A percentile compares a stretch with the other conserved stretches of the same genome.
phyloP scores from a whole-genome alignment of 53 echinoderm and acorn worm genomes.

The Echinarachnius parma region DNA sequence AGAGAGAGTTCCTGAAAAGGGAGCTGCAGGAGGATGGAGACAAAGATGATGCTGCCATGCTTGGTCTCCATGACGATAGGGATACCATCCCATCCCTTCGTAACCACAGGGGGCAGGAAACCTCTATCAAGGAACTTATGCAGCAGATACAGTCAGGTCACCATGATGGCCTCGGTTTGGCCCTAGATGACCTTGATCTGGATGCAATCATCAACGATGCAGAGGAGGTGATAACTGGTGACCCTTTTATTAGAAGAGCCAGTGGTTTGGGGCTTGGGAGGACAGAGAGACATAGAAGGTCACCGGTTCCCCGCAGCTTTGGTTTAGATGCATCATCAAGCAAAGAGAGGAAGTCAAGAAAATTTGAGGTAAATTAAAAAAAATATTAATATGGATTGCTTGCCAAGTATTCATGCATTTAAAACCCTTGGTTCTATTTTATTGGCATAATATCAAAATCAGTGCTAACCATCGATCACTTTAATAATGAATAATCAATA shows the following conservation, averaged over 20 bases:
- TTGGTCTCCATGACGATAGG: too few relatives aligned
- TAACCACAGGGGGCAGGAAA: conserved; percentile 41
- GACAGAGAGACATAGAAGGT: conserved; percentile 9
- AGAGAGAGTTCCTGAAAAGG: conserved; percentile 31
- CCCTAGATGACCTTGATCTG: conserved; percentile 18
- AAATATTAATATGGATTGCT: too few relatives aligned
- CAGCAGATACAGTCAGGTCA: conserved; percentile 42
- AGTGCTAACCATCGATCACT: too few relatives aligned
- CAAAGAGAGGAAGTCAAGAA: neutral
- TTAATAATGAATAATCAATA: too few relatives aligned
- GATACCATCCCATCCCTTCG: too few relatives aligned
- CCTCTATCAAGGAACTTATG: conserved; percentile 61
- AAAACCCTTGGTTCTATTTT: too few relatives aligned
- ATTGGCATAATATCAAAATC: too few relatives aligned
- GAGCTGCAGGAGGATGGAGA: conserved; percentile 8
- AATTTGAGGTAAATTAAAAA: neutral
- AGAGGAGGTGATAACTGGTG: neutral
- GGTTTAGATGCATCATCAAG: neutral
- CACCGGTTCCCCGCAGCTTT: conserved; percentile 19
- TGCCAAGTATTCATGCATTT: too few relatives aligned
- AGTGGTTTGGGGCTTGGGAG: conserved; percentile 25
- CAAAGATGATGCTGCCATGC: neutral
- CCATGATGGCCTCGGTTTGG: neutral
- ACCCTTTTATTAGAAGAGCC: too few relatives aligned
- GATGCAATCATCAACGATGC: conserved; percentile 16